Conservation (phyloP, 2,797 vertebrate species). For the Brachymystax lenok region DNA sequence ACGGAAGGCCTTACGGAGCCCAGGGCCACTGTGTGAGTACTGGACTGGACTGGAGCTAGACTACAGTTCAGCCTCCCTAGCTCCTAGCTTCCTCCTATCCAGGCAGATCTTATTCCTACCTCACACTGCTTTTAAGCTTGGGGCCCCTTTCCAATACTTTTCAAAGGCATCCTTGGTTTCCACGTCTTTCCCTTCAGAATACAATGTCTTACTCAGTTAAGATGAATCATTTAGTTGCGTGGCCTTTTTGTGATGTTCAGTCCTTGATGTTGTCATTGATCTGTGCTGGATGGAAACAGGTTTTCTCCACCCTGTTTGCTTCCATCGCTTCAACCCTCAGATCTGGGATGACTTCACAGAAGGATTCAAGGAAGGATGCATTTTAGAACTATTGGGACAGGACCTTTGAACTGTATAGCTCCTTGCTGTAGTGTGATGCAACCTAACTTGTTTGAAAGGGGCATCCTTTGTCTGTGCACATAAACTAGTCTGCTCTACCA, state of each 20-base stretch:
- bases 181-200: neutral
- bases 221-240: neutral
- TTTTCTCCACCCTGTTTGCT: slow-evolving; percentile 21
- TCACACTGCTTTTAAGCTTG: slow-evolving; percentile 48
- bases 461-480: slow-evolving; percentile 33
- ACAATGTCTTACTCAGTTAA: slow-evolving; percentile 26
- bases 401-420: slow-evolving; percentile 13
- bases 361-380: neutral
- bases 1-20: slow-evolving; percentile 87
- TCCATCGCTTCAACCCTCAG: slow-evolving; percentile 9
- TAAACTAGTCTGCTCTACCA: neutral
- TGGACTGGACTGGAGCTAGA: slow-evolving; percentile 51
- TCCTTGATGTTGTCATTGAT: slow-evolving; percentile 47
- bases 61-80: slow-evolving; percentile 13
- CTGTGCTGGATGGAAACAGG: slow-evolving; percentile 5
- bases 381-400: slow-evolving; percentile 7
- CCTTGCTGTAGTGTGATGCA: neutral
- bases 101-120: slow-evolving; percentile 13
- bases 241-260: neutral
- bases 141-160: slow-evolving; percentile 47
- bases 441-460: slow-evolving; percentile 47
- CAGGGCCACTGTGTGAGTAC: slow-evolving; percentile 92
- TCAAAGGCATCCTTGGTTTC: slow-evolving; percentile 44
- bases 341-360: slow-evolving; percentile 8
- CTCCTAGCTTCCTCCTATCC: slow-evolving; percentile 17